Evolutionary conservation across 2,797 vertebrate genomes (phyloP), one percentile per base, ranked within the genome.

Genomic region (Tragopan temminckii): DNA sequence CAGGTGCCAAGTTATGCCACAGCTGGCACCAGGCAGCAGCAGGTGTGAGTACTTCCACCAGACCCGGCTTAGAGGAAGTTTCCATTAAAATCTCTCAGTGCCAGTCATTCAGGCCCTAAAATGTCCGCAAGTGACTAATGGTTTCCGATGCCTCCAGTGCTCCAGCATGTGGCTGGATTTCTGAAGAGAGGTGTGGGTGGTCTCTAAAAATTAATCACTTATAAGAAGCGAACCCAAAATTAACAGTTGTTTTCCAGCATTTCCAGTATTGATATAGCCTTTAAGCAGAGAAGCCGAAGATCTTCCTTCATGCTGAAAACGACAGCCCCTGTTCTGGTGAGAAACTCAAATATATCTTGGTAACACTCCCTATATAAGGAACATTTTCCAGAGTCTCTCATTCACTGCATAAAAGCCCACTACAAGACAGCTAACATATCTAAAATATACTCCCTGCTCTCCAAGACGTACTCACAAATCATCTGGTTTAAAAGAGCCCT

Each of bases 361-460:
- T 85, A 90, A 84, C 74, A 59, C 67, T 85, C 17, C 45, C 59
- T 89, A 27, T 45, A 48, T 46, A 92, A 93, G 86, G 58, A 68
- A 93, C n/a, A 58, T 91, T 93, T 96, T 89, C 77, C 90, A 95
- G 70, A 91, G 80, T 75, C 62, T 80, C 86, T 46, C 29, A 64
- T 69, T 88, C 81, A 68, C 66, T 81, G 46, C 10, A 59, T 79
- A 84, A 95, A 92, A 89, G 45, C 46, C 36, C 80, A 31, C 58
- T 79, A 85, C 74, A 85, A 81, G 87, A 83, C 64, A 48, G 45
- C 14, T 94, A 78, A 94, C 84, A 53, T 70, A 50, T 27, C 63
- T 81, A 58, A 85, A 85, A 91, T 76, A 90, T 14, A 64, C 46
- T 78, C 85, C 58, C 35, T 72, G 3, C 67, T 88, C 82, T 79